Conservation (phyloP, 2,888 invertebrate species). For the Lissocephala sabroskyi region DNA sequence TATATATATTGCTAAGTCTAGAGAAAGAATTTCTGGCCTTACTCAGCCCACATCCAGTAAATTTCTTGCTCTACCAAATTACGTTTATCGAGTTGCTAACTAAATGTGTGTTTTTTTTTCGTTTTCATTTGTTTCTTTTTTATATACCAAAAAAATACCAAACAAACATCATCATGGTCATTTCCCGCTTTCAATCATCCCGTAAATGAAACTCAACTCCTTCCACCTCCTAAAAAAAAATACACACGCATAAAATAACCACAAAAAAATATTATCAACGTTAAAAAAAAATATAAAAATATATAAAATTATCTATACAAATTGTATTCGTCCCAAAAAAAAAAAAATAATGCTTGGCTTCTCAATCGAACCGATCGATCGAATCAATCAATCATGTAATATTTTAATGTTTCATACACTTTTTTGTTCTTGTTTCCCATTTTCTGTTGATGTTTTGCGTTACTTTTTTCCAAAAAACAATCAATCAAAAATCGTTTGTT, state of each 20-base stretch:
- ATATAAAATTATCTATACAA: constrained; percentile 33
- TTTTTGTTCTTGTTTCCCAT: constrained; percentile 26
- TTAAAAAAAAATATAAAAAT: constrained; percentile 9
- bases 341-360: constrained; percentile 55
- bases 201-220: constrained; percentile 47
- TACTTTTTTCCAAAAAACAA: constrained; percentile 19
- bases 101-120: constrained; percentile 71
- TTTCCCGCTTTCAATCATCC: constrained; percentile 70
- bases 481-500: constrained; percentile 39
- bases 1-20: constrained; percentile 29
- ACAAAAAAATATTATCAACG: constrained; percentile 7
- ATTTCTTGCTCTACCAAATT: constrained; percentile 24
- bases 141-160: constrained; percentile 52
- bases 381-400: constrained; percentile 27
- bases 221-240: constrained; percentile 23
- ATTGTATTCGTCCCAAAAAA: constrained; percentile 50
- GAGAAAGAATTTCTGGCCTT: constrained; percentile 24
- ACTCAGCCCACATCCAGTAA: constrained; percentile 12
- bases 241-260: constrained; percentile 29
- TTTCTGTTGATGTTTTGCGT: constrained; percentile 45
- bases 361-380: constrained; percentile 24
- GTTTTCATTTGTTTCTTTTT: constrained; percentile 69
- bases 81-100: constrained; percentile 67
- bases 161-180: constrained; percentile 70
- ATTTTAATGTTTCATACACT: constrained; percentile 44